Evolutionary conservation across 2,113 vertebrate genomes (phyloP).

Genomic region (Bambusicola thoracicus): DNA sequence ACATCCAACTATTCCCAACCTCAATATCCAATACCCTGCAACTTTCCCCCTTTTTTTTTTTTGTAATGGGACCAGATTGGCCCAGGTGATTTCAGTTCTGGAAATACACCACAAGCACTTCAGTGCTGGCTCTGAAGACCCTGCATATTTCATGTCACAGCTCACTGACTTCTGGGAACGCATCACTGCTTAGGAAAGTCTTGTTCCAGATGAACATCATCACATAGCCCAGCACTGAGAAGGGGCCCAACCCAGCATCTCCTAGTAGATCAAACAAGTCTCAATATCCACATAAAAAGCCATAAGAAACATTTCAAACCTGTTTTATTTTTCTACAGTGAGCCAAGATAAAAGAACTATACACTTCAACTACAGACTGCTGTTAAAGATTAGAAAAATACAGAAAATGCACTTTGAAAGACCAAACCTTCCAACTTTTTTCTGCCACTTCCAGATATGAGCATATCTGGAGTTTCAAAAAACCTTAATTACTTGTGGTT

Average conservation of each 20-base stretch:
- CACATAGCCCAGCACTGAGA: not conserved
- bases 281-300: not conserved
- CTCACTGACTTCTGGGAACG: fast-evolving
- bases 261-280: not conserved
- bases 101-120: fast-evolving
- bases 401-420: not conserved
- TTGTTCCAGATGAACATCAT: not conserved
- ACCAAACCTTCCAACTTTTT: not conserved
- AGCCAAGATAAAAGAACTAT: not conserved
- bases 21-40: fast-evolving
- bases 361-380: not conserved
- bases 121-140: not conserved
- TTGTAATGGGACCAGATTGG: not conserved
- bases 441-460: not conserved
- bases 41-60: not conserved
- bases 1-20: too few relatives aligned
- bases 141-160: fast-evolving
- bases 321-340: not conserved
- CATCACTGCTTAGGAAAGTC: not conserved
- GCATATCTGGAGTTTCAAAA: not conserved
- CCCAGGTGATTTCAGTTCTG: not conserved
- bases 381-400: not conserved
- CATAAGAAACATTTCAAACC: not conserved
- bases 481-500: not conserved
- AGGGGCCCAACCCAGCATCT: not conserved